Evolutionary conservation across 2,888 invertebrate species (phyloP), one percentile per base, ranked within the genome.

Genomic region (Rhingia rostrata): DNA sequence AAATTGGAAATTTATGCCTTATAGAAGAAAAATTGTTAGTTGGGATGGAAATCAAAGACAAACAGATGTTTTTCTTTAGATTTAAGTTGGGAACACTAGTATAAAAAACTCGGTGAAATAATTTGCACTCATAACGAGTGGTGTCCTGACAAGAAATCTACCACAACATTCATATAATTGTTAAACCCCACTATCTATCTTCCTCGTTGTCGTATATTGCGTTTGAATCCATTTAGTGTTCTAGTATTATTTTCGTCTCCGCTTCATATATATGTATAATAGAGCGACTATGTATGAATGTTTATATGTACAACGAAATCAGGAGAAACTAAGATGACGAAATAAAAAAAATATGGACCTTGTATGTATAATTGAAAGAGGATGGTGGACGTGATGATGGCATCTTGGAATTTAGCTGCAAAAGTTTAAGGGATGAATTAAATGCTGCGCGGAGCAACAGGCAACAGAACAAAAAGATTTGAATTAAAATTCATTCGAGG

Each of bases 401-500:
- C 81, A 67, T 85, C 67, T 85, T 85, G 80, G 85, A 85, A 81
- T 85, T 72, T 49, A 61, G 39, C 45, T 61, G 60, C 63, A 66
- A 37, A 63, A 75, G 64, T 70, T 77, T 72, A 54, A 63, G 72
- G 43, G 10, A 39, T 32, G 37, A 66, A 35, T 49, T 12, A 53
- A 70, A 35, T 2, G 22, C 22, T 22, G 22, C 22, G 37, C 3
- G n/a, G 33, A 41, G 41, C 30, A 37, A 45, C 33, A n/a, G 45
- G 9, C 33, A 66, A 54, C 61, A 43, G 43, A 60, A 37, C 49
- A 47, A 37, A 61, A 22, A 47, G 39, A 64, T 14, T 10, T 6
- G 51, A 73, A 79, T 73, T 43, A 79, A 61, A 82, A 77, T 56
- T 64, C 66, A 86, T 89, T 88, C 89, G 90, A 90, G 91, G 89